Base-by-base conservation (phyloP, 2,113 vertebrate genomes). In the Lepus americanus region DNA sequence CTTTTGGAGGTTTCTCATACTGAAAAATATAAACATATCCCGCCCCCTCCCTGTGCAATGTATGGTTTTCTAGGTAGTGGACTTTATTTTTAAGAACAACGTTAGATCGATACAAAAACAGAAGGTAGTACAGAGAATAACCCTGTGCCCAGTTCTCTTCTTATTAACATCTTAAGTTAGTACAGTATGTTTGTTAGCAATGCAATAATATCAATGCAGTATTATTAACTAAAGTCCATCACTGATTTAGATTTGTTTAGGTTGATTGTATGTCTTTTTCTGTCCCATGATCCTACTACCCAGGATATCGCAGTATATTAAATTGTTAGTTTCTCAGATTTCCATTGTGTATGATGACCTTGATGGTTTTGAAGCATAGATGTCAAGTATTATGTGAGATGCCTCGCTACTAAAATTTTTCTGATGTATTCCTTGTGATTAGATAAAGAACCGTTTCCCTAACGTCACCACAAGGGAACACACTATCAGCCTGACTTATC, bases 181-280 rank as follows among this genome's bases (percentile, higher is more conserved):
- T 79, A 67, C 16, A 59, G 20, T 14, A 51, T 5, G 67, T 77
- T 77, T 70, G 6, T 94, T 44, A 93, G 76, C 33, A 80, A 33
- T 67, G 33, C 87, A 90, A 95, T 10, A 85, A 73, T 70, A 72
- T 6, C 66, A 6, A 53, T 4, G 67, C 29, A 83, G 44, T n/a
- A 76, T 72, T 76, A 76, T 59, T 66, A 87, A 93, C 19, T 70
- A 23, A 82, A 81, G 9, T 59, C 31, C 36, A 55, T 49, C 12
- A 59, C 31, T 55, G 89, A 82, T 44, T 96, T 33, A 89, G 22
- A 74, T 82, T 82, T 89, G 20, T 83, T 81, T 73, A 74, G 13
- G 14, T 70, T 93, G 74, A 39, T 33, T 44, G 92, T 80, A 33
- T 0, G 5, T 55, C n/a, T 64, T 82, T 84, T 86, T 51, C 64